Conservation (phyloP, 2,888 invertebrate genomes). For the Callimorpha dominula region DNA sequence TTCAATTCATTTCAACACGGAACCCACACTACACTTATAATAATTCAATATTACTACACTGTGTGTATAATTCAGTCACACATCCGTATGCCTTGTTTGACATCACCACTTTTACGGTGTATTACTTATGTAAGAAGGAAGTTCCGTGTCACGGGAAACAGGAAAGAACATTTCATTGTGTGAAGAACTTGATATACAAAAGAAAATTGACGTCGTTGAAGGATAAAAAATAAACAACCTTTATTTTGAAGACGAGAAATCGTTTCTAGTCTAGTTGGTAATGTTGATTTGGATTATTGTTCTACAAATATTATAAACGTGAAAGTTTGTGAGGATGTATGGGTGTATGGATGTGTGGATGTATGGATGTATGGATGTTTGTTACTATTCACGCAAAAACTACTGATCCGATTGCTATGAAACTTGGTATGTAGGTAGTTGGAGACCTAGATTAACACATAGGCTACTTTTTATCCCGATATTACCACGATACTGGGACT, state of each 20-base stretch:
- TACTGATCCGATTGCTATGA: too few relatives aligned
- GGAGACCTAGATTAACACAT: too few relatives aligned
- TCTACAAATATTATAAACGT: too few relatives aligned
- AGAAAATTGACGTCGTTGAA: not conserved
- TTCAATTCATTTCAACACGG: not conserved
- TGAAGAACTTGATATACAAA: slow-evolving; percentile 23
- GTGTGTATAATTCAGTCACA: not conserved
- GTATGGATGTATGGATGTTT: too few relatives aligned
- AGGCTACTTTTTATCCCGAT: too few relatives aligned
- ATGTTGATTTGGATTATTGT: too few relatives aligned
- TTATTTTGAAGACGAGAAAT: not conserved
- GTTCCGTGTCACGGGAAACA: slow-evolving; percentile 49
- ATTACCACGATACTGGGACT: too few relatives aligned
- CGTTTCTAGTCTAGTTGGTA: not conserved
- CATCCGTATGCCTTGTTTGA: slow-evolving; percentile 23
- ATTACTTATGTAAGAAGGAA: slow-evolving; percentile 24
- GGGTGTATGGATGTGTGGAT: too few relatives aligned
- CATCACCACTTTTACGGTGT: slow-evolving; percentile 30
- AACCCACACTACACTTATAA: not conserved
- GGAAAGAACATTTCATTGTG: slow-evolving; percentile 40
- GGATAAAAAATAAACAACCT: not conserved
- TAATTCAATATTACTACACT: not conserved
- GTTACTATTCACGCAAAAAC: too few relatives aligned
- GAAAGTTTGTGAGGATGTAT: too few relatives aligned
- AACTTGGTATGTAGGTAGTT: too few relatives aligned